These are phyloP conservation scores for Chrysina gloriosa DNA, from an alignment of 2,888 invertebrate species.

Conservation along the genomic window DNA sequence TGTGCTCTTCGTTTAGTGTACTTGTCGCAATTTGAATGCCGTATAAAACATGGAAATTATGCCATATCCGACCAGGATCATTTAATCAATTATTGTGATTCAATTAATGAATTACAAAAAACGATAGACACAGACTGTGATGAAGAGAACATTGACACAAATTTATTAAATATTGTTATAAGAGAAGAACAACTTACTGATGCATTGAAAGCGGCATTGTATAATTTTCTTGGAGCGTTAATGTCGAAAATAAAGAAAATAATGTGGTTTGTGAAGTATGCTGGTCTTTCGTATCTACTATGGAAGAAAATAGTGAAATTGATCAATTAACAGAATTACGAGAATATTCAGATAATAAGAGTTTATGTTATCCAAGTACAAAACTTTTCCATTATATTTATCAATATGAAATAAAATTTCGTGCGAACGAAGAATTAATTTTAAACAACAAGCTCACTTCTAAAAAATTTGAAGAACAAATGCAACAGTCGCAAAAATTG, in stretches of 20 bases:
- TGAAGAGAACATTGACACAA: conserved; percentile 2
- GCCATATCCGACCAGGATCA: conserved; percentile 1
- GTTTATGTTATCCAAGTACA: too few species aligned
- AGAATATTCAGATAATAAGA: too few species aligned
- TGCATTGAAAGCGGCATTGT: not conserved
- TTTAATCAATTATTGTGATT: not conserved
- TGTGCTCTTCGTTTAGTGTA: not conserved
- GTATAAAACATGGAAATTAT: not conserved
- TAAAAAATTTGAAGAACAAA: too few species aligned
- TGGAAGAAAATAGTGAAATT: too few species aligned
- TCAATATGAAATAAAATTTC: too few species aligned
- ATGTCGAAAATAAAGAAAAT: not conserved
- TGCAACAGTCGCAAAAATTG: too few species aligned
- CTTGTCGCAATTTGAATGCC: not conserved
- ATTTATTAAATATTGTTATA: not conserved
- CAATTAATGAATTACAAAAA: not conserved
- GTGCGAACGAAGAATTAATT: too few species aligned
- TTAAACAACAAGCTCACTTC: too few species aligned
- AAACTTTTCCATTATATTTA: too few species aligned
- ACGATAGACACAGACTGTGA: not conserved
- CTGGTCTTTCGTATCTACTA: too few species aligned
- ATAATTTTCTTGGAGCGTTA: not conserved
- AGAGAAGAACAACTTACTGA: not conserved
- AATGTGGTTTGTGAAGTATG: too few species aligned
- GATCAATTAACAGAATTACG: too few species aligned